Base-by-base conservation (phyloP, 2,797 vertebrate genomes). In the Sebastes nivosus region DNA sequence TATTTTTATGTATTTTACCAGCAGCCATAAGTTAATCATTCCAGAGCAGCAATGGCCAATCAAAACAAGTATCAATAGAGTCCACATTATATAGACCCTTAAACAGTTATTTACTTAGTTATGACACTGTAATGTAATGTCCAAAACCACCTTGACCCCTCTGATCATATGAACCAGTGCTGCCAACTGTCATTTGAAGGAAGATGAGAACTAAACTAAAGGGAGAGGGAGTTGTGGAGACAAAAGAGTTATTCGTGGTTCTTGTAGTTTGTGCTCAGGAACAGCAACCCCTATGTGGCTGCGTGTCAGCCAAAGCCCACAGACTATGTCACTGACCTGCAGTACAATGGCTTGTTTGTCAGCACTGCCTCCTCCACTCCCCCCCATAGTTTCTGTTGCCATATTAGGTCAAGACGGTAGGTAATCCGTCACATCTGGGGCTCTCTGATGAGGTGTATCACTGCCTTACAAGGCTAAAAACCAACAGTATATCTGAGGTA, bases 271-370 rank as follows among this genome's bases (percentile, higher is more conserved):
- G 63, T 20, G 7, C 42, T 79, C 6, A 68, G 68, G 14, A 81
- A 75, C 52, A 69, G 13, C 46, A 52, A 30, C 10, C 59, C 79
- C 42, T 67, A 7, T 75, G 76, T 63, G 32, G 30, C 14, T 66
- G 34, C 32, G 32, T 61, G 67, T 71, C 76, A 65, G 57, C 57
- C 58, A 77, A 67, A 85, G 8, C 79, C 63, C 52, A 75, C 58
- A 72, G 77, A 72, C 75, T 64, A n/a, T 63, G 83, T 84, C 77
- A 70, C 71, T 85, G 83, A 87, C 79, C 85, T 58, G 71, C 36
- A 84, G 82, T 4, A 81, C 83, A 89, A 87, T 86, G 78, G 57
- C 77, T 69, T 61, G 59, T 80, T 88, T 83, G 64, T 87, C 66
- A 79, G 72, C 34, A 9, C 34, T 1, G 12, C 24, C 60, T n/a